A percentile compares a stretch with the other conserved stretches of the same genome.
These are phyloP conservation scores for Diadema setosum DNA, from an alignment of 35 echinoderm and acorn worm species.

Conservation along the genomic window DNA sequence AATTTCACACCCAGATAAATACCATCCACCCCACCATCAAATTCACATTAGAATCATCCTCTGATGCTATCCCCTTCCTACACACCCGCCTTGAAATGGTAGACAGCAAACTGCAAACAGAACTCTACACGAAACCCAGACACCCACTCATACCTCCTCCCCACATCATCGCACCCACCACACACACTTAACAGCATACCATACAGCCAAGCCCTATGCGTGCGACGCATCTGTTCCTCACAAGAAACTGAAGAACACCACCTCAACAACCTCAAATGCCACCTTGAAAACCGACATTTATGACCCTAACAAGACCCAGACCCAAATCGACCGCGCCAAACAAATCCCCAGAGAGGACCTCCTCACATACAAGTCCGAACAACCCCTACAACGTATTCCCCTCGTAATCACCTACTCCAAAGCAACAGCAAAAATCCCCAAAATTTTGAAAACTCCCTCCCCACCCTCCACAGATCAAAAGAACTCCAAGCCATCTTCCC, in stretches of 20 bases:
- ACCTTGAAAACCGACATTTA: not conserved
- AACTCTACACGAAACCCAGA: conserved; percentile 10
- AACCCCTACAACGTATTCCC: not conserved
- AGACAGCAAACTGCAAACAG: not conserved
- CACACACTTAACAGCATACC: not conserved
- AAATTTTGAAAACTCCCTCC: not conserved
- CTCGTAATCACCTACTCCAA: not conserved
- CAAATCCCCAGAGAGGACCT: not conserved
- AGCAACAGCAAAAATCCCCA: not conserved
- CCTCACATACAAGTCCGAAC: not conserved
- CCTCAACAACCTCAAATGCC: not conserved
- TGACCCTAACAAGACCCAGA: not conserved
- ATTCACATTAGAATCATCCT: conserved; percentile 1
- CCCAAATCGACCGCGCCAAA: not conserved
- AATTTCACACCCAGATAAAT: not conserved
- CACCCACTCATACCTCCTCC: not conserved
- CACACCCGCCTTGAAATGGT: not conserved
- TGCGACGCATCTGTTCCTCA: not conserved
- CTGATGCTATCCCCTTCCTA: not conserved
- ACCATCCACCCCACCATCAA: not conserved
- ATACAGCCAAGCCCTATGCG: not conserved
- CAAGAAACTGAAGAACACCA: not conserved
- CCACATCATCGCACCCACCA: not conserved
- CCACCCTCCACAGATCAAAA: not conserved
- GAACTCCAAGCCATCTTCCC: not conserved